Percentiles rank a stretch among this genome's conserved stretches.
Conservation (phyloP, 2,888 invertebrate genomes). For the Phragmatobia fuliginosa region DNA sequence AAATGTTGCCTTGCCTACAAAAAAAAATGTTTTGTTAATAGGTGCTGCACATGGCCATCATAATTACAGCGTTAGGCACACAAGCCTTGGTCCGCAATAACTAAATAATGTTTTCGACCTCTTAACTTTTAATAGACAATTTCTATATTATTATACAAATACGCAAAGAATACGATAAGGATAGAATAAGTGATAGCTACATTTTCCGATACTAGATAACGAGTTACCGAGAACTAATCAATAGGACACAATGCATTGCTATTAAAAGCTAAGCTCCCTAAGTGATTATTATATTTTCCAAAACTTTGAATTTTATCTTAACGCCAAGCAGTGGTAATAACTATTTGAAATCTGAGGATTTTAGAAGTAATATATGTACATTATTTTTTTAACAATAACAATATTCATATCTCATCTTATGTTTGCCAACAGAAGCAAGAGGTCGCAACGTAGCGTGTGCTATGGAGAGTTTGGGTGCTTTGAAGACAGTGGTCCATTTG, state of each 20-base stretch:
- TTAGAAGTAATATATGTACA: not conserved
- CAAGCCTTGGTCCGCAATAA: not conserved
- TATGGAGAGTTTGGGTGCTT: slow-evolving; percentile 97
- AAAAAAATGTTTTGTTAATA: not conserved
- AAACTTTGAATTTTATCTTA: not conserved
- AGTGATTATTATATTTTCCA: not conserved
- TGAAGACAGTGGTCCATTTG: slow-evolving; percentile 95
- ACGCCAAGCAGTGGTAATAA: not conserved
- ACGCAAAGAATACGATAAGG: too few relatives aligned
- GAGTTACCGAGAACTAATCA: too few relatives aligned
- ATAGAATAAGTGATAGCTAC: too few relatives aligned
- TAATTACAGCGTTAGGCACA: not conserved
- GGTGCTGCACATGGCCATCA: not conserved
- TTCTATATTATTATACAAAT: too few relatives aligned
- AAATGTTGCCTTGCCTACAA: slow-evolving; percentile 1
- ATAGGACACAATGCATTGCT: too few relatives aligned
- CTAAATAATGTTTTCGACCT: not conserved
- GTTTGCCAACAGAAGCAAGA: slow-evolving; percentile 86
- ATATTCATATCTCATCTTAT: not conserved
- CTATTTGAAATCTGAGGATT: not conserved
- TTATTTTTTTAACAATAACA: not conserved
- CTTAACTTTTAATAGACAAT: too few relatives aligned
- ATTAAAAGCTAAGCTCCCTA: not conserved
- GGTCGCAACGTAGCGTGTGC: slow-evolving; percentile 94
- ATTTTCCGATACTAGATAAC: too few relatives aligned